Evolutionary conservation across 2,888 invertebrate genomes (phyloP).

Genomic region (Nephrotoma appendiculata): DNA sequence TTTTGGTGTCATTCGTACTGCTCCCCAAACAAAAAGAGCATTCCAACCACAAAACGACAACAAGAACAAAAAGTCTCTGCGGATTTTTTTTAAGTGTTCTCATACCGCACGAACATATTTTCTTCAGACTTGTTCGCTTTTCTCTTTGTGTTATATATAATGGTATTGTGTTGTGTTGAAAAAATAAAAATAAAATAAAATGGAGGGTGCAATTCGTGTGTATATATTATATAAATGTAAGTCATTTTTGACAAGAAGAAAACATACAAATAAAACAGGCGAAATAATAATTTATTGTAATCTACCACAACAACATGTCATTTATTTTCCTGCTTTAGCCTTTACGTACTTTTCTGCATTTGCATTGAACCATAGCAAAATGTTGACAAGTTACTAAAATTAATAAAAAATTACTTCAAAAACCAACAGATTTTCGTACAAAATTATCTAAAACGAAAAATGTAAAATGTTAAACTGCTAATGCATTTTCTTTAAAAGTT

Average conservation of each 20-base stretch:
- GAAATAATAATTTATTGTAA: not conserved
- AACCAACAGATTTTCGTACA: too few species aligned
- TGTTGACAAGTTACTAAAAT: too few species aligned
- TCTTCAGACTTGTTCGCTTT: not conserved
- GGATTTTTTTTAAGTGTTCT: not conserved
- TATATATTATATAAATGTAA: not conserved
- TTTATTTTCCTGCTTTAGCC: too few species aligned
- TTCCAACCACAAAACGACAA: not conserved
- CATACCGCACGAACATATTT: not conserved
- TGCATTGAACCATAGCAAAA: too few species aligned
- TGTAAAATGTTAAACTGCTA: too few species aligned
- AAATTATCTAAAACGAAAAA: too few species aligned
- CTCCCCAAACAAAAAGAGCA: not conserved
- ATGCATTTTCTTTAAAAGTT: too few species aligned
- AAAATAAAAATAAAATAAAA: not conserved
- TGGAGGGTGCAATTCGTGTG: not conserved
- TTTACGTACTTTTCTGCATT: too few species aligned
- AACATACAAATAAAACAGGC: not conserved
- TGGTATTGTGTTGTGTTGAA: not conserved
- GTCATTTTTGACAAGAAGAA: not conserved
- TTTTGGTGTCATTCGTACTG: not conserved
- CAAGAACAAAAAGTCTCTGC: not conserved
- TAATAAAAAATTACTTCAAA: too few species aligned
- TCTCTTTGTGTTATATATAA: not conserved
- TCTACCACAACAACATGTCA: not conserved